phyloP scores from a whole-genome alignment of 2,888 invertebrate species.

The Calameuta pallipes region DNA sequence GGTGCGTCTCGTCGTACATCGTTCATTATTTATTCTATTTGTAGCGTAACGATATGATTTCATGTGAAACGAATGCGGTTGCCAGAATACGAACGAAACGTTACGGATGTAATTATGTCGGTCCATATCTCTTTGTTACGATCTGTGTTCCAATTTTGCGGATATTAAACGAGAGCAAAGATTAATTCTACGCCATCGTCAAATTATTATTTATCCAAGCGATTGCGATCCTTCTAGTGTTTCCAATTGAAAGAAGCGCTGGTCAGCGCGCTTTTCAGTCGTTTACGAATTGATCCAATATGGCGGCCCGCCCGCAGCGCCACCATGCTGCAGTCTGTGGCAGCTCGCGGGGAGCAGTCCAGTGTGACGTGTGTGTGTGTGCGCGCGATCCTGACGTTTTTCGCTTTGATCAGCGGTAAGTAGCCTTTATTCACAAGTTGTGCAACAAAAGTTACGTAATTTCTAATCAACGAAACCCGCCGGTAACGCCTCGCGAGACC shows the following conservation, averaged over 20 bases:
- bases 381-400: slow-evolving; percentile 60
- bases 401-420: slow-evolving; percentile 62
- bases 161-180: slow-evolving; percentile 33
- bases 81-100: no score
- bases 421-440: slow-evolving; percentile 57
- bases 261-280: slow-evolving; percentile 10
- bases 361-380: slow-evolving; percentile 48
- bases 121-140: slow-evolving; percentile 21
- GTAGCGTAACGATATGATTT: neutral
- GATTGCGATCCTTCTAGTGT: neutral
- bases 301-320: slow-evolving; percentile 35
- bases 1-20: slow-evolving; percentile 6
- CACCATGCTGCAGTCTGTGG: slow-evolving; percentile 19
- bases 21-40: slow-evolving; percentile 26
- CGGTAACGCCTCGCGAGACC: slow-evolving; percentile 5
- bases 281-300: slow-evolving; percentile 45
- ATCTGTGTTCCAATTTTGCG: slow-evolving; percentile 45
- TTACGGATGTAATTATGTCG: no score
- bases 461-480: slow-evolving; percentile 30
- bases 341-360: slow-evolving; percentile 45
- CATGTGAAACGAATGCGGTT: no score
- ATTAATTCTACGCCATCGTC: slow-evolving; percentile 20
- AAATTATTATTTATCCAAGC: neutral
- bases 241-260: neutral
- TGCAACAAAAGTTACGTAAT: slow-evolving; percentile 60